A percentile compares a stretch with the other conserved stretches of the same genome.
Conservation (phyloP, 2,797 vertebrate genomes). For the Sebastiscus albofasciatus region DNA sequence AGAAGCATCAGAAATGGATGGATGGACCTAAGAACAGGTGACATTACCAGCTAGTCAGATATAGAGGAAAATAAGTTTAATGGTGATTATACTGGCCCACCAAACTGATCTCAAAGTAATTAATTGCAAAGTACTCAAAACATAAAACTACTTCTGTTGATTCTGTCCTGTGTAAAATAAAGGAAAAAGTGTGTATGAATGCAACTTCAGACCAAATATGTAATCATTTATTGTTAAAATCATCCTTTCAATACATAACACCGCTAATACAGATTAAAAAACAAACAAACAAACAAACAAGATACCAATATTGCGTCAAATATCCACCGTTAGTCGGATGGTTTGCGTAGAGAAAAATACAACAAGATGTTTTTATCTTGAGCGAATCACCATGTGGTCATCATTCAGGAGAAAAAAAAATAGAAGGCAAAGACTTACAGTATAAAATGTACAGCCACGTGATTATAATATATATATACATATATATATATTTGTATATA, state of each 20-base stretch:
- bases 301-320: constrained; percentile 23
- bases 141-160: neutral
- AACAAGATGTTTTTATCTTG: constrained; percentile 30
- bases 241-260: constrained; percentile 59
- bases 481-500: constrained; percentile 30
- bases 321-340: constrained; percentile 21
- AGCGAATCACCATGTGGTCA: constrained; percentile 60
- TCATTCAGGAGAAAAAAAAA: constrained; percentile 45
- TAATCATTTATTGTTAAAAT: constrained; percentile 72
- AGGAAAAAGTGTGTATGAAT: neutral
- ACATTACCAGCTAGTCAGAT: too few relatives aligned
- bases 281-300: constrained; percentile 8
- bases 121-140: neutral
- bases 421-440: constrained; percentile 69
- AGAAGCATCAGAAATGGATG: too few relatives aligned
- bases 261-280: constrained; percentile 48
- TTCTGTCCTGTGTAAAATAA: neutral
- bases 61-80: too few relatives aligned
- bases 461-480: constrained; percentile 75
- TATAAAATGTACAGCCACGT: constrained; percentile 89
- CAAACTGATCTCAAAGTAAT: too few relatives aligned
- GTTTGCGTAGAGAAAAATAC: constrained; percentile 42
- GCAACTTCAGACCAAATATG: constrained; percentile 47
- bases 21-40: too few relatives aligned
- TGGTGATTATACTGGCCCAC: too few relatives aligned